Conservation (phyloP, 2,113 vertebrate species). For the Ptychochromis oligacanthus region DNA sequence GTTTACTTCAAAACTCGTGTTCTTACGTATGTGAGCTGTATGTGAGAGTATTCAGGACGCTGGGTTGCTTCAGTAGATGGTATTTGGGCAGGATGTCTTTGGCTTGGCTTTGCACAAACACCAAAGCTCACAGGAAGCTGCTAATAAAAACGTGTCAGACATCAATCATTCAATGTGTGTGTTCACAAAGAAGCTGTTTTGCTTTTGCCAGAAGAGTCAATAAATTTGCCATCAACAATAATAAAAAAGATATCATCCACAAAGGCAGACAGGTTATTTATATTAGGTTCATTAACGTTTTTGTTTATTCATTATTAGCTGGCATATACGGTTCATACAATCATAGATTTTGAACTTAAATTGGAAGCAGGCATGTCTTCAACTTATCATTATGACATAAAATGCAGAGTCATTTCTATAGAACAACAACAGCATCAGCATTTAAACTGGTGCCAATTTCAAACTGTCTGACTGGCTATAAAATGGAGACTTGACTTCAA, state of each 20-base stretch:
- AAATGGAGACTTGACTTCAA: no score
- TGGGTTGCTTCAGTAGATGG: not conserved
- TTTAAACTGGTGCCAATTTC: not conserved
- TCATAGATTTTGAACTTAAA: no score
- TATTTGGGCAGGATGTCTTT: not conserved
- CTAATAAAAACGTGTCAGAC: constrained; percentile 1
- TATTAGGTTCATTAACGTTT: no score
- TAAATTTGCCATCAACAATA: not conserved
- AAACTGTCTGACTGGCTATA: not conserved
- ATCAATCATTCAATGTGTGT: not conserved
- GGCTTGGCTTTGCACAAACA: not conserved
- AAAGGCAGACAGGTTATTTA: not conserved
- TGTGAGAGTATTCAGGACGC: not conserved
- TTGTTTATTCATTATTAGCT: no score
- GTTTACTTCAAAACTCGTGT: not conserved
- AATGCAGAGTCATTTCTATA: not conserved
- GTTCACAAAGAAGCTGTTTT: not conserved
- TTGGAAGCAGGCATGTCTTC: no score
- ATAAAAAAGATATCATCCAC: not conserved
- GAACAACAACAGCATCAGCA: not conserved
- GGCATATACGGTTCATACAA: no score
- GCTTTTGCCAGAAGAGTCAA: not conserved
- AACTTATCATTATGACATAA: no score
- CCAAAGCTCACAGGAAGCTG: not conserved
- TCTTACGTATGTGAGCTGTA: not conserved